phyloP scores from a whole-genome alignment of 2,113 vertebrate species.

The Glaucidium brasilianum region DNA sequence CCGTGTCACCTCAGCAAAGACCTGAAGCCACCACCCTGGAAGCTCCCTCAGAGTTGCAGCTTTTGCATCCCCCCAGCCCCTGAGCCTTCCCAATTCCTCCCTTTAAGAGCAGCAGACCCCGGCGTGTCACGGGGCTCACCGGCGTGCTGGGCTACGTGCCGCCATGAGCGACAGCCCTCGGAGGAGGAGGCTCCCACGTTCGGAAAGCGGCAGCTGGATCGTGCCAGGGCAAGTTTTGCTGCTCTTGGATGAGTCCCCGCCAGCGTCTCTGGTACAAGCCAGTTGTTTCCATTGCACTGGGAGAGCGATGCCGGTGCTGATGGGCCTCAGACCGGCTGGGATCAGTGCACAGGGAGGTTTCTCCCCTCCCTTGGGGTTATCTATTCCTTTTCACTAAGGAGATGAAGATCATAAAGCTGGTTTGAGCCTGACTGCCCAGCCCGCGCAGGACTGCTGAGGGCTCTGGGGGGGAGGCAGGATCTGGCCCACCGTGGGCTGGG shows the following conservation, averaged over 20 bases:
- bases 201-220: background rate
- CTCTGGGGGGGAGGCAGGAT: background rate
- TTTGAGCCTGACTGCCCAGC: background rate
- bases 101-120: background rate
- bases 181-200: background rate
- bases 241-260: background rate
- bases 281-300: background rate
- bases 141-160: background rate
- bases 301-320: background rate
- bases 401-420: background rate
- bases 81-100: background rate
- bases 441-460: fast-evolving
- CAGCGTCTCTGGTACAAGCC: background rate
- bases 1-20: background rate
- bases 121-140: fast-evolving
- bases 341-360: background rate
- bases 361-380: background rate
- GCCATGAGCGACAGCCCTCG: fast-evolving
- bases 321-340: background rate
- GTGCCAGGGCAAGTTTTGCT: background rate
- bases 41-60: fast-evolving
- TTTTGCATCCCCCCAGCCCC: no score
- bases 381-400: background rate
- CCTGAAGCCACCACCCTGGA: background rate
- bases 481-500: fast-evolving